These are phyloP conservation scores for Euura lappo DNA, from an alignment of 1,140 invertebrate species.

Conservation along the genomic window DNA sequence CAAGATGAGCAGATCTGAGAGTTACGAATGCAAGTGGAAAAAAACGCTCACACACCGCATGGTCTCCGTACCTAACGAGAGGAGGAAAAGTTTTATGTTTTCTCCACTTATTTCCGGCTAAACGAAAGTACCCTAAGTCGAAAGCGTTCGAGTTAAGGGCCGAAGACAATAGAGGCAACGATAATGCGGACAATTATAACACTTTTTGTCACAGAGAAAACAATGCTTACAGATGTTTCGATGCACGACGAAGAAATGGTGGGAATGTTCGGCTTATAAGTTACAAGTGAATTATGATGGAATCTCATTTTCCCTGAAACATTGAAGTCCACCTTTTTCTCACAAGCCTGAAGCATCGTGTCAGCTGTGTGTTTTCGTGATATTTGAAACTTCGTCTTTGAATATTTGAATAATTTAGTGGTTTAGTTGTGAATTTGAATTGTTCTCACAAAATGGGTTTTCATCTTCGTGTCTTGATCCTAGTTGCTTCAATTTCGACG, in stretches of 20 bases:
- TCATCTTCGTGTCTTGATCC: too few species aligned
- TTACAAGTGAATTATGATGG: background rate
- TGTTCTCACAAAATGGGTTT: too few species aligned
- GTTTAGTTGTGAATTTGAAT: too few species aligned
- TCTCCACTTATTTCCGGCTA: conserved; percentile 49
- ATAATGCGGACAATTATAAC: background rate
- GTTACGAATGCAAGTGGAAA: background rate
- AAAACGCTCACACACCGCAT: conserved; percentile 9
- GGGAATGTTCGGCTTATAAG: background rate
- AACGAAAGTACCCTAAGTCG: conserved; percentile 10
- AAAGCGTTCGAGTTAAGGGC: conserved; percentile 25
- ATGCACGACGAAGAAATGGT: background rate
- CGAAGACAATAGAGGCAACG: background rate
- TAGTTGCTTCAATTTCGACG: too few species aligned
- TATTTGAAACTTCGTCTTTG: too few species aligned
- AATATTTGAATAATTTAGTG: too few species aligned
- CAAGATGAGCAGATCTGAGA: background rate
- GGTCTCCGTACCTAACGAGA: conserved; percentile 9
- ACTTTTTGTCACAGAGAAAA: background rate
- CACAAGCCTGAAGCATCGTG: background rate
- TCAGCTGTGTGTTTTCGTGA: too few species aligned
- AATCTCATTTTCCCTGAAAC: background rate
- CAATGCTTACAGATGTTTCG: background rate
- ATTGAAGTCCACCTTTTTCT: background rate
- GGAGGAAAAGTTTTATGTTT: conserved; percentile 40